Evolutionary conservation across 2,888 invertebrate genomes (phyloP).

Genomic region (Polyommatus icarus): DNA sequence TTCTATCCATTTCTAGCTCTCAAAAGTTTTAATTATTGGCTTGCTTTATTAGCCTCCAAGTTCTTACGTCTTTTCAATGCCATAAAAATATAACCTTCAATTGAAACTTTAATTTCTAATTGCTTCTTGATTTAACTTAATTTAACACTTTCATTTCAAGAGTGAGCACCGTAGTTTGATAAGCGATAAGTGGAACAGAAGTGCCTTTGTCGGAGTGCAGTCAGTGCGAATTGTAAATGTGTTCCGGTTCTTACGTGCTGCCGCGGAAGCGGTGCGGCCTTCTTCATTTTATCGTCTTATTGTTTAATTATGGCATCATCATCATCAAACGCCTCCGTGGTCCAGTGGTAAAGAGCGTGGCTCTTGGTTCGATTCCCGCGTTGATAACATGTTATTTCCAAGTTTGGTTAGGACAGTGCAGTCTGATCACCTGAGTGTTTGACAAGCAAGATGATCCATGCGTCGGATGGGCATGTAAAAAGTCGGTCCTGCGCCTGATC

Average conservation of each 20-base stretch:
- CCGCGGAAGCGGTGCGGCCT: conserved; percentile 11
- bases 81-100: background rate
- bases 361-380: too few relatives aligned
- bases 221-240: background rate
- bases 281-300: background rate
- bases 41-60: background rate
- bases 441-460: too few relatives aligned
- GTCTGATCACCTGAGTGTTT: too few relatives aligned
- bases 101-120: background rate
- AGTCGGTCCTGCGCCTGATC: too few relatives aligned
- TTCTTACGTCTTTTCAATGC: background rate
- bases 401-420: too few relatives aligned
- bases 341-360: too few relatives aligned
- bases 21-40: background rate
- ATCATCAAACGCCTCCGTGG: too few relatives aligned
- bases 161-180: background rate
- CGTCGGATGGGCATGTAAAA: too few relatives aligned
- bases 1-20: background rate
- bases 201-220: conserved; percentile 1
- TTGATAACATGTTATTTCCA: too few relatives aligned
- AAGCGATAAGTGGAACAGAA: conserved; percentile 9
- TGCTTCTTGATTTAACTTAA: background rate
- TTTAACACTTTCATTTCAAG: background rate
- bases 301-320: background rate
- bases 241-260: conserved; percentile 16